Conservation (phyloP, 2,797 vertebrate genomes). For the Syndactyla subalaris region DNA sequence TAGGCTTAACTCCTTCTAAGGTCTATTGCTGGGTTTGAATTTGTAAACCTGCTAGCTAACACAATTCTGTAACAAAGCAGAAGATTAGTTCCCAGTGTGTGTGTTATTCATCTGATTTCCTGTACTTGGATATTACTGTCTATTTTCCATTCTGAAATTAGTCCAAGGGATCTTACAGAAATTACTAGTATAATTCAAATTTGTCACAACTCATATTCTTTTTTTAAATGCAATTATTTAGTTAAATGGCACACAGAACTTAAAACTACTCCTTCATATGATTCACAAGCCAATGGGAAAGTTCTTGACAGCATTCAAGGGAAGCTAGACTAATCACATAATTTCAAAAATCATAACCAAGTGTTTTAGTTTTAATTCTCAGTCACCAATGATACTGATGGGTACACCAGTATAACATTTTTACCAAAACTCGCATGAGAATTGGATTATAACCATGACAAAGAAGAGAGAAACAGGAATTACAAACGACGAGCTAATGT, state of each 20-base stretch:
- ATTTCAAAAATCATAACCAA: not conserved
- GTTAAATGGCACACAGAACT: not conserved
- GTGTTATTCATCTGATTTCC: not conserved
- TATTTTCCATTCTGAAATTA: not conserved
- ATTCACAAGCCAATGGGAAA: not conserved
- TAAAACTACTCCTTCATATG: not conserved
- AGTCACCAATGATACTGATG: not conserved
- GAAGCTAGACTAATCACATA: not conserved
- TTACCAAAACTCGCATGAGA: not conserved
- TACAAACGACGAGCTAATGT: not conserved
- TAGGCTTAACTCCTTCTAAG: not conserved
- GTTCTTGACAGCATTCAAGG: not conserved
- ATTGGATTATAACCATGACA: not conserved
- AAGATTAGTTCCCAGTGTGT: not conserved
- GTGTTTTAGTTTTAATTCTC: not conserved
- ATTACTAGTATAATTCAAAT: not conserved
- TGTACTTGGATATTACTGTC: rapidly evolving
- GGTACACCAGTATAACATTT: not conserved
- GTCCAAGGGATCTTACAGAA: not conserved
- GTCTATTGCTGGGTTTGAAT: not conserved
- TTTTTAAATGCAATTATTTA: not conserved
- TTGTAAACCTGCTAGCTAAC: not conserved
- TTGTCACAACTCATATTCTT: not conserved
- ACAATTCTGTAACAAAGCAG: not conserved
- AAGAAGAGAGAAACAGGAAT: not conserved